These are phyloP conservation scores for Terrapene triunguis DNA, from an alignment of 2,113 vertebrate genomes.

Conservation along the genomic window DNA sequence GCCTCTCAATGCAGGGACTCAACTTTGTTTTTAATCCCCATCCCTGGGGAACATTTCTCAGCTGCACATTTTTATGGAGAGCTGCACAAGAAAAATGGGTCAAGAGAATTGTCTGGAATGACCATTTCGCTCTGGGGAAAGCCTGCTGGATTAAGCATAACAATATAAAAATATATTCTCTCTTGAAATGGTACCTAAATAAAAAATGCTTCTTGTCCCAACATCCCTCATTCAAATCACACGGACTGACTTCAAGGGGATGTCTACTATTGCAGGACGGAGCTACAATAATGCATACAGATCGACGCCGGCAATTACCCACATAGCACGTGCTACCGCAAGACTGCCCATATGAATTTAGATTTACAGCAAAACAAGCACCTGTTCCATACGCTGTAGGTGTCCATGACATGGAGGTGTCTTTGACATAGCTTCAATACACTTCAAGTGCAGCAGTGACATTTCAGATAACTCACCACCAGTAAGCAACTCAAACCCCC, in stretches of 20 bases:
- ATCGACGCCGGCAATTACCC: background rate
- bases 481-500: background rate
- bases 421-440: background rate
- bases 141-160: background rate
- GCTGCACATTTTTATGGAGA: constrained; percentile 24
- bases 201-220: no score
- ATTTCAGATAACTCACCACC: background rate
- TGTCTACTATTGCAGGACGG: background rate
- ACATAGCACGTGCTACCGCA: background rate
- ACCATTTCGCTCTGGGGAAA: background rate
- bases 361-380: background rate
- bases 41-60: background rate
- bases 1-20: background rate
- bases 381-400: background rate
- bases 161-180: background rate
- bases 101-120: constrained; percentile 23
- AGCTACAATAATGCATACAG: background rate
- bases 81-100: background rate
- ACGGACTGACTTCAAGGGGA: background rate
- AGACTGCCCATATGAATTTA: background rate
- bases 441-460: background rate
- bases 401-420: background rate
- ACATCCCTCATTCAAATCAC: background rate
- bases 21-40: background rate
- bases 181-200: background rate